Percentiles rank a stretch among this genome's conserved stretches.
These are phyloP conservation scores for Halichoerus grypus DNA, from an alignment of 2,113 vertebrate genomes.

Conservation along the genomic window DNA sequence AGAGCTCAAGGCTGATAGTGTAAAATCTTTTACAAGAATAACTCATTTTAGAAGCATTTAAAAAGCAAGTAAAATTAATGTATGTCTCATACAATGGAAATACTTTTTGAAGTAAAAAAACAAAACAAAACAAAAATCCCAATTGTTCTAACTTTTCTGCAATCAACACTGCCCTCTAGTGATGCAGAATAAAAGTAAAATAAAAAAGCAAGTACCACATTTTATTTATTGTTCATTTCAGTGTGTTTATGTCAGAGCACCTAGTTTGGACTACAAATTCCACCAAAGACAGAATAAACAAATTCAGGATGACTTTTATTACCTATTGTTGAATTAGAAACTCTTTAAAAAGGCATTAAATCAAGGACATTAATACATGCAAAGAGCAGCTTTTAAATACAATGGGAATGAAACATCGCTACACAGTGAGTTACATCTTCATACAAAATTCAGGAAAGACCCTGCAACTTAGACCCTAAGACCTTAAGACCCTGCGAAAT, in stretches of 20 bases:
- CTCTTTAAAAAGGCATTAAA: background rate
- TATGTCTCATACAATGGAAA: background rate
- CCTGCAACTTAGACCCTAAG: background rate
- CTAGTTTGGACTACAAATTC: conserved; percentile 14
- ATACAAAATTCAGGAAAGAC: conserved; percentile 29
- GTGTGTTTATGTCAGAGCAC: background rate
- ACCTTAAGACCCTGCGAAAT: no score
- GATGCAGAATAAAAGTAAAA: conserved; percentile 44
- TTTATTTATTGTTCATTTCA: background rate
- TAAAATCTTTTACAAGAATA: background rate
- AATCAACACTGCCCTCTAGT: conserved; percentile 75
- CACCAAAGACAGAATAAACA: conserved; percentile 55
- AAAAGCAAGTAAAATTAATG: conserved; percentile 38
- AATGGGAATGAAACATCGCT: background rate
- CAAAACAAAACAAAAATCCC: background rate
- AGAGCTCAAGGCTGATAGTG: background rate
- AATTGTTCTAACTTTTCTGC: background rate
- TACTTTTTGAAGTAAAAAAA: conserved; percentile 32
- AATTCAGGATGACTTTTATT: conserved; percentile 7
- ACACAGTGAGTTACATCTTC: background rate
- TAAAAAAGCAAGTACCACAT: background rate
- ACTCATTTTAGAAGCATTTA: conserved; percentile 32
- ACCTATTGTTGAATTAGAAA: conserved; percentile 39
- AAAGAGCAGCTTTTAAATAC: conserved; percentile 39
- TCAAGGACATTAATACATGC: conserved; percentile 8